phyloP scores from a whole-genome alignment of 2,888 invertebrate species.

The Antheraea yamamai region DNA sequence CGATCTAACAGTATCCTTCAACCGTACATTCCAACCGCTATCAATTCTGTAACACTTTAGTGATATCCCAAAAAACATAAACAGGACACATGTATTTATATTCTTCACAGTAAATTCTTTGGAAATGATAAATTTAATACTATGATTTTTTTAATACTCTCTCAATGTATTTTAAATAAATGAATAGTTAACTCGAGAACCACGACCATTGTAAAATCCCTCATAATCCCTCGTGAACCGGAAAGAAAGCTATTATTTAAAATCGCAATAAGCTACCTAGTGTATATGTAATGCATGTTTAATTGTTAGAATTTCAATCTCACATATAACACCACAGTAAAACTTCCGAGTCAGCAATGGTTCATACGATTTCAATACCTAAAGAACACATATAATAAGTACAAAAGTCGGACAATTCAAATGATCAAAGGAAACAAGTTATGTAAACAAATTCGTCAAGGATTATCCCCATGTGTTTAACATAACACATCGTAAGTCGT shows the following conservation, averaged over 20 bases:
- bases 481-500: slow-evolving; percentile 6
- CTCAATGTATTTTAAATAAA: not conserved
- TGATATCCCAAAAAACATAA: no score
- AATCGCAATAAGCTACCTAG: not conserved
- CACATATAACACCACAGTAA: not conserved
- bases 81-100: no score
- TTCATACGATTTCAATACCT: not conserved
- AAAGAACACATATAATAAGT: not conserved
- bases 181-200: not conserved
- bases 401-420: not conserved
- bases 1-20: not conserved
- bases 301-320: not conserved
- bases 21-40: no score
- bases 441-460: not conserved
- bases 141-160: not conserved
- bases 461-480: not conserved
- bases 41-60: no score
- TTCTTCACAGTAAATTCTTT: not conserved
- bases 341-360: not conserved
- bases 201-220: not conserved
- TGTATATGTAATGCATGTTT: no score
- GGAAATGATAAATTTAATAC: not conserved
- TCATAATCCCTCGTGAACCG: not conserved
- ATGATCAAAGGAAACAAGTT: not conserved
- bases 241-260: not conserved